Evolutionary conservation across 2,888 invertebrate genomes (phyloP), one percentile per base, ranked within the genome.

Genomic region (Temnothorax rugatulus): DNA sequence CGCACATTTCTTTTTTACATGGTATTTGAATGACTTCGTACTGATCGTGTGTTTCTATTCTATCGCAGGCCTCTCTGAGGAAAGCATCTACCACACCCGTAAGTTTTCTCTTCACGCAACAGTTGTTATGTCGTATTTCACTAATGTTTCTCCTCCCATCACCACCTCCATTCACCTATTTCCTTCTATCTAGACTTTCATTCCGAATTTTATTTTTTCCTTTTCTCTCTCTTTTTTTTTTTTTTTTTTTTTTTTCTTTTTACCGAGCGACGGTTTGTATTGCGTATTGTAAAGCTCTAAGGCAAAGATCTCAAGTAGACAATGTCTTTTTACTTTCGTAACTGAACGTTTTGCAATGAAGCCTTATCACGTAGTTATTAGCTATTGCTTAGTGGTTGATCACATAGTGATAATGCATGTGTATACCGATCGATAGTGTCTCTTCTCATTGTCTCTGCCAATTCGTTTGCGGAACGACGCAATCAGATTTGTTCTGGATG

Each of bases 81-180:
- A 96, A 95, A 96, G 95, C 95, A 96, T 96, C 94, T 96, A 96
- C 89, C 96, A 96, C 94, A 95, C 96, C 95, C 96, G 96, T 96
- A 96, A 96, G 96, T 96, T 96, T 88, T 83, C 87, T 90, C 66
- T 68, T 68, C 79, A 86, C 71, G 84, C 83, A 86, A 89, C 73
- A 34, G 21, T 81, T 81, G 47, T 81, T 71, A 71, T 44, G 15
- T 68, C 47, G 15, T 86, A 64, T 44, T 25, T 89, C 34, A n/a
- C 13, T 73, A 59, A 61, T 71, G 66, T 86, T 29, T 34, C 34
- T 34, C 34, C 7, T 7, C 7, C 44, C 61, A 52, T 21, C 29
- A 29, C 57, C 29, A 29, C 57, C 15, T 71, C 74, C 38, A 8
- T 7, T 7, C 18, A 13, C 15, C 2, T 9, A 13, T n/a, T 50